phyloP scores from a whole-genome alignment of 2,888 invertebrate species.

The Pachliopta kotzebuea region DNA sequence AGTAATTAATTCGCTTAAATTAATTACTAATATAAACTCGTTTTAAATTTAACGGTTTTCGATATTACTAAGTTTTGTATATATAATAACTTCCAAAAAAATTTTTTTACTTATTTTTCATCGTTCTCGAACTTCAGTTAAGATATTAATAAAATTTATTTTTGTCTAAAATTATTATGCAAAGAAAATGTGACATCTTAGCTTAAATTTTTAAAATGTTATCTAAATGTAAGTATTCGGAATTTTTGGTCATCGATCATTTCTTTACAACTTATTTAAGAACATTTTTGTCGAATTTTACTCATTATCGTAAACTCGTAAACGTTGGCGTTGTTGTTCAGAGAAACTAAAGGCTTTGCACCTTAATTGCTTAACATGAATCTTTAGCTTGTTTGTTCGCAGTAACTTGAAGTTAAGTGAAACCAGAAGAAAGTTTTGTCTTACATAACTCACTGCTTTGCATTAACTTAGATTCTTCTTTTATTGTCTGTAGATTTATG shows the following conservation, averaged over 20 bases:
- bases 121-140: no score
- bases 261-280: slow-evolving; percentile 3
- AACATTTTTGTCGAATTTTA: slow-evolving; percentile 8
- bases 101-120: no score
- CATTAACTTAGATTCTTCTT: slow-evolving; percentile 7
- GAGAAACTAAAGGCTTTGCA: slow-evolving; percentile 11
- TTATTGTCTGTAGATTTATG: not conserved
- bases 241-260: no score
- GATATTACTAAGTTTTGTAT: no score
- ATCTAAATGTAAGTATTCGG: not conserved
- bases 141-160: no score
- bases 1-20: no score
- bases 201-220: not conserved
- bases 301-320: slow-evolving; percentile 5
- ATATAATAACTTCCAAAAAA: no score
- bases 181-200: no score
- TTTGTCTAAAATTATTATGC: no score
- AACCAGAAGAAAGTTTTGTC: slow-evolving; percentile 25
- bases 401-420: slow-evolving; percentile 18
- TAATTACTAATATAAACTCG: no score
- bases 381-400: slow-evolving; percentile 18
- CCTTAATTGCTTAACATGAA: slow-evolving; percentile 16
- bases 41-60: no score
- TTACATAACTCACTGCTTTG: slow-evolving; percentile 12
- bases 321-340: not conserved